Base-by-base conservation (phyloP, 1,140 invertebrate species). In the Aphaenogaster ashmeadi region DNA sequence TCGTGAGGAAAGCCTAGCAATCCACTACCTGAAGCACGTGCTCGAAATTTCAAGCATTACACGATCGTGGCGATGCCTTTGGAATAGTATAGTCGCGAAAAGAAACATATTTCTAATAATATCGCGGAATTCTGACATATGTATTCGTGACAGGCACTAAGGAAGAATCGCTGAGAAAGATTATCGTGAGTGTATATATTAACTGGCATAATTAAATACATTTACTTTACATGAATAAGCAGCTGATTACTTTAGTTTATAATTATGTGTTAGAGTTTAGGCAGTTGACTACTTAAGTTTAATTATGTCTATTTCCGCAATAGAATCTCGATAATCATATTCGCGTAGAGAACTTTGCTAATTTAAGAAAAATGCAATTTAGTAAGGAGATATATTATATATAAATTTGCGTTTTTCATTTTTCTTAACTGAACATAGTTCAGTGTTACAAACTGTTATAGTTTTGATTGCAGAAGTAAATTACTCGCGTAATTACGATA, bases 41-140 rank as follows among this genome's bases (percentile, higher is more conserved):
- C 79, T 77, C 3, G 18, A 64, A 89, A 80, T 88, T 78, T 84
- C 50, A 85, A 89, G 44, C 66, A 41, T 60, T 33, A 66, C 15
- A 52, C 47, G 54, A 15, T 33, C 36, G 27, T 36, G 67, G 9
- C 33, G 11, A 41, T 58, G 33, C 58, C 8, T 78, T 50, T 54
- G 58, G 64, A 54, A 88, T 86, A 79, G 56, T 27, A 41, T n/a
- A 86, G 56, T 47, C 47, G 56, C 44, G 52, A 66, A 47, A 69
- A 27, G 41, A 60, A 80, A 60, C 50, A 64, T n/a, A 41, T 69
- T 79, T 36, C 50, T 36, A 56, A 38, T 56, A 75, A 36, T 56
- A 21, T 66, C 71, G 27, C 11, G 18, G 47, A 79, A 64, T 9
- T 8, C 27, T 64, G 58, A 79, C 27, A 27, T 21, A 21, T 21